A percentile compares a stretch with the other conserved stretches of the same genome.
phyloP scores from a whole-genome alignment of 2,888 invertebrate genomes.

The Meganola albula region DNA sequence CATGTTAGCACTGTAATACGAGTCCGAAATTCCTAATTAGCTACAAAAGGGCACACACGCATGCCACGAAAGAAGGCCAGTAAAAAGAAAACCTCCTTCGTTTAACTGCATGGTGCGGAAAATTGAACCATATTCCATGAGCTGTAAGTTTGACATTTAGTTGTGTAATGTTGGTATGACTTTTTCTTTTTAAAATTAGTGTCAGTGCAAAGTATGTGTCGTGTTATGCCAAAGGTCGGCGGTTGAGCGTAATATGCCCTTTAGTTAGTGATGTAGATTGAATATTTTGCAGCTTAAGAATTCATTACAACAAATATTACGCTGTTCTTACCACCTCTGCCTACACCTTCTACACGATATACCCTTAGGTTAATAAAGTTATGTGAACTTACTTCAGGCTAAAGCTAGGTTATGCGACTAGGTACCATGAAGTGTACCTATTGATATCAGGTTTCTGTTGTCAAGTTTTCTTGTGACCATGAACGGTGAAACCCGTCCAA shows the following conservation, averaged over 20 bases:
- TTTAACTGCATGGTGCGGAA: constrained; percentile 6
- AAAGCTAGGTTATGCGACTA: too few species aligned
- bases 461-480: too few species aligned
- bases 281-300: constrained; percentile 16
- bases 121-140: constrained; percentile 18
- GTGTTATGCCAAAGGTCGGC: constrained; percentile 62
- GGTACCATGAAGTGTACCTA: too few species aligned
- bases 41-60: constrained; percentile 51
- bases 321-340: too few species aligned
- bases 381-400: too few species aligned
- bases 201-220: constrained; percentile 34
- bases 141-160: constrained; percentile 25
- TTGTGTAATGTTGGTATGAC: constrained; percentile 12
- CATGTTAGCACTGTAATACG: constrained; percentile 21
- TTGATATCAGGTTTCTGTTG: too few species aligned
- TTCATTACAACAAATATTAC: too few species aligned
- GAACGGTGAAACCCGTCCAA: too few species aligned
- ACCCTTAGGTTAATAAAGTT: too few species aligned
- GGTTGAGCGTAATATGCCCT: constrained; percentile 32
- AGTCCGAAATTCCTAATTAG: constrained; percentile 45
- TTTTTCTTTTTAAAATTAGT: constrained; percentile 38
- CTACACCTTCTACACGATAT: too few species aligned
- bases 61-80: constrained; percentile 39
- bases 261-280: constrained; percentile 25
- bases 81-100: constrained; percentile 26